phyloP scores from a whole-genome alignment of 2,888 invertebrate genomes.

The Luperina nickerlii region DNA sequence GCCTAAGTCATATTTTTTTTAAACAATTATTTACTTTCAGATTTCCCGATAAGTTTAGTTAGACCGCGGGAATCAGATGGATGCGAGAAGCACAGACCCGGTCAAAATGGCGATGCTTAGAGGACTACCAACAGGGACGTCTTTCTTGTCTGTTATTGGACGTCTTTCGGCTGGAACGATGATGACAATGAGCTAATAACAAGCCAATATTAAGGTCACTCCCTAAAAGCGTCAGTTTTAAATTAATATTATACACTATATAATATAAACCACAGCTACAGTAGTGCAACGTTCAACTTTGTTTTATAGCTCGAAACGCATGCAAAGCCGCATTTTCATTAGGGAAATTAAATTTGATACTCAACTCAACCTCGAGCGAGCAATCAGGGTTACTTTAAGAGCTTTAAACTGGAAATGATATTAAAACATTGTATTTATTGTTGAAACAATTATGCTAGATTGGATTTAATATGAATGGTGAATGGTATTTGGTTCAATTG shows the following conservation, averaged over 20 bases:
- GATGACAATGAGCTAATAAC: background rate
- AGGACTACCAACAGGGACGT: too few species aligned
- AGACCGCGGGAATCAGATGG: background rate
- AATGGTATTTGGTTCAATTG: background rate
- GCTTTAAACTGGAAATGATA: slow-evolving; percentile 39
- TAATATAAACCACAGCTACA: slow-evolving; percentile 6
- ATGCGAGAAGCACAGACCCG: background rate
- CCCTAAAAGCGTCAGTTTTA: background rate
- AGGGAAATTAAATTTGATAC: slow-evolving; percentile 39
- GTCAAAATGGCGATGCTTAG: background rate
- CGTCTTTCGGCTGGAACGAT: too few species aligned
- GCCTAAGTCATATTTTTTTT: background rate
- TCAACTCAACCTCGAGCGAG: slow-evolving; percentile 24
- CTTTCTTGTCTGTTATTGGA: too few species aligned
- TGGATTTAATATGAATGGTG: background rate
- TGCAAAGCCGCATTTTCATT: slow-evolving; percentile 42
- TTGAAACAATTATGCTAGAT: background rate
- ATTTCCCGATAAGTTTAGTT: background rate
- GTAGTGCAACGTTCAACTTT: slow-evolving; percentile 17
- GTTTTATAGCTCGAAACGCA: slow-evolving; percentile 9
- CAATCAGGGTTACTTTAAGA: slow-evolving; percentile 25
- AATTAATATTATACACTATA: background rate
- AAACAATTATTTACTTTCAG: background rate
- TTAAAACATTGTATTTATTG: slow-evolving; percentile 6
- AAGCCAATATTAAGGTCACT: background rate